phyloP scores from a whole-genome alignment of 2,113 vertebrate species.

The Pantherophis guttatus region DNA sequence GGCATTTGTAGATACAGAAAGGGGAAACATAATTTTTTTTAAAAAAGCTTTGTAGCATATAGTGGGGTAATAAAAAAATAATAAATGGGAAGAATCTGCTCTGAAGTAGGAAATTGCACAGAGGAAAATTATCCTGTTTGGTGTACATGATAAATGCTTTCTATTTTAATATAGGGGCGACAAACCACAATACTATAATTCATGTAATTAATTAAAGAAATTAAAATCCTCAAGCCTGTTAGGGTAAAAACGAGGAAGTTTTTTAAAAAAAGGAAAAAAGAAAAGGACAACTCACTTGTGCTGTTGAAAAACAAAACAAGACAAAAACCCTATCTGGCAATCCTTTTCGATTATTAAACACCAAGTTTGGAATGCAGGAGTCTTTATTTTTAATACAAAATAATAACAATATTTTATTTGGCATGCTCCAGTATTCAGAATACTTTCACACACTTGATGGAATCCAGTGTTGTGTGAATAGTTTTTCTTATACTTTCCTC shows the following conservation, averaged over 20 bases:
- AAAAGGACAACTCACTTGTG: background rate
- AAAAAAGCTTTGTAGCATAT: slow-evolving; percentile 5
- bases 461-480: background rate
- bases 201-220: background rate
- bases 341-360: background rate
- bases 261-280: background rate
- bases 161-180: background rate
- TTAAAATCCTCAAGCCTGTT: background rate
- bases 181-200: slow-evolving; percentile 4
- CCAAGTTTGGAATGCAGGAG: background rate
- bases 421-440: background rate
- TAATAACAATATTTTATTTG: background rate
- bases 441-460: background rate
- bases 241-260: background rate
- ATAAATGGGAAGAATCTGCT: background rate
- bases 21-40: slow-evolving; percentile 13
- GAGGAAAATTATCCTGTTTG: background rate
- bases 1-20: slow-evolving; percentile 1
- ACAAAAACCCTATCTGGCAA: background rate
- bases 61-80: background rate
- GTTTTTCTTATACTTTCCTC: background rate
- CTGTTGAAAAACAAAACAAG: background rate
- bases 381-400: background rate
- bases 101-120: background rate
- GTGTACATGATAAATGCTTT: slow-evolving; percentile 2